Base-by-base conservation (phyloP, 2,113 vertebrate species). In the Corvus moneduloides region DNA sequence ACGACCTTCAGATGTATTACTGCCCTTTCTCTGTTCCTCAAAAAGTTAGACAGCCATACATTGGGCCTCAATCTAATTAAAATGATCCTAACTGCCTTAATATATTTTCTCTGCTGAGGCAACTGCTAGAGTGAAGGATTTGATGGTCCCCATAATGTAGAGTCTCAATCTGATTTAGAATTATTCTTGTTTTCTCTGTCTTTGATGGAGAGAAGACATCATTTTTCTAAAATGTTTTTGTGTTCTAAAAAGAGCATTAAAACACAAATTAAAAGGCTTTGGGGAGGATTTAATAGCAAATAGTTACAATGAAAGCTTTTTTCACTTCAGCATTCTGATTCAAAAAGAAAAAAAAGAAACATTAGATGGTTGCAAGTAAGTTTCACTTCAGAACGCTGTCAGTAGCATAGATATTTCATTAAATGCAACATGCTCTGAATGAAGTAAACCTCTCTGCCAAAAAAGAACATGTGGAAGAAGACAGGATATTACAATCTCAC, bases 41-140 rank as follows among this genome's bases (percentile, higher is more conserved):
- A 72, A 94, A 76, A 93, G 66, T 90, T 80, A 72, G 21, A 84
- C 75, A 58, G 82, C 68, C 88, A 84, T 66, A 54, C 71, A 86
- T 10, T 32, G 59, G 43, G 39, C 78, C 27, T 79, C 59, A 96
- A 95, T 96, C 87, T 85, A 90, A 95, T 95, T 88, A 92, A 95
- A 89, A 92, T 72, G 89, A 83, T 94, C 59, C 64, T 95, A 89
- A 96, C 73, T 66, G 37, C 41, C 69, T 89, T 96, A 72, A 94
- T 92, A 87, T 59, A 30, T 94, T 93, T 92, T 85, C 91, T 94
- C 78, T 96, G 67, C 67, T 76, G 89, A 96, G 39, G 80, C 66
- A 77, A 96, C 30, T 91, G 82, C 87, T 78, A 41, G 22, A 93
- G 43, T 89, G 85, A 93, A 89, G 76, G 88, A 96, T 94, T 78